Evolutionary conservation across 1,140 invertebrate species (phyloP).

Genomic region (Dendroctonus valens): DNA sequence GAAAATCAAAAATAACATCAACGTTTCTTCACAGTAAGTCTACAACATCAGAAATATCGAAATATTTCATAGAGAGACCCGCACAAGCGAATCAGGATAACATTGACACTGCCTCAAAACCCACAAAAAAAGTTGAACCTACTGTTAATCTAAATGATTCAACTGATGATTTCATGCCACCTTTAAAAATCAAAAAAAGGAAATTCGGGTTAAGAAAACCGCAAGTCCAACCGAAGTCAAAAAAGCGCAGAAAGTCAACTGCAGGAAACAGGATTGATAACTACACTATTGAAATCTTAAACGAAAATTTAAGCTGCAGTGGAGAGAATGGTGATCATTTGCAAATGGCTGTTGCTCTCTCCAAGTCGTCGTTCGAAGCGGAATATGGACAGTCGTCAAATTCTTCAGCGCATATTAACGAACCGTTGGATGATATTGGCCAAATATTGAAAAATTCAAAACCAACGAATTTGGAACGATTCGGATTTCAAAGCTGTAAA

Average conservation of each 20-base stretch:
- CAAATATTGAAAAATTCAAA: slow-evolving; percentile 17
- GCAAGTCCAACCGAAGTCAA: slow-evolving; percentile 9
- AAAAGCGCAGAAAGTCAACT: slow-evolving; percentile 15
- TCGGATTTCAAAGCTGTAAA: slow-evolving; percentile 44
- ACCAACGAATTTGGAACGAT: slow-evolving; percentile 43
- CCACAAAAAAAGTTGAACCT: background rate
- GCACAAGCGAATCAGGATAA: background rate
- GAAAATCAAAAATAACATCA: too few relatives aligned
- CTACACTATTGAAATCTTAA: slow-evolving; percentile 34
- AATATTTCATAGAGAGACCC: too few relatives aligned
- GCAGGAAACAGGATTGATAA: slow-evolving; percentile 10
- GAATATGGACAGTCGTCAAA: slow-evolving; percentile 26
- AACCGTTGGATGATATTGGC: slow-evolving; percentile 7
- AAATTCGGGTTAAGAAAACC: slow-evolving; percentile 18
- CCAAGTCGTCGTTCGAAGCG: slow-evolving; percentile 51
- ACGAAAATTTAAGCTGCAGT: slow-evolving; percentile 34
- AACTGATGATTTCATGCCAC: slow-evolving; percentile 41
- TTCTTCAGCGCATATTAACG: too few relatives aligned
- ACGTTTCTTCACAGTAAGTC: too few relatives aligned
- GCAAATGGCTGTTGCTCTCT: slow-evolving; percentile 57
- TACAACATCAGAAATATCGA: too few relatives aligned
- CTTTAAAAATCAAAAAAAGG: slow-evolving; percentile 12
- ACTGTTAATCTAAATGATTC: slow-evolving; percentile 29
- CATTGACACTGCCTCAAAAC: slow-evolving; percentile 10
- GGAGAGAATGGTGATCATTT: slow-evolving; percentile 58